Conservation (phyloP, 2,113 vertebrate species). For the Xenopus borealis region DNA sequence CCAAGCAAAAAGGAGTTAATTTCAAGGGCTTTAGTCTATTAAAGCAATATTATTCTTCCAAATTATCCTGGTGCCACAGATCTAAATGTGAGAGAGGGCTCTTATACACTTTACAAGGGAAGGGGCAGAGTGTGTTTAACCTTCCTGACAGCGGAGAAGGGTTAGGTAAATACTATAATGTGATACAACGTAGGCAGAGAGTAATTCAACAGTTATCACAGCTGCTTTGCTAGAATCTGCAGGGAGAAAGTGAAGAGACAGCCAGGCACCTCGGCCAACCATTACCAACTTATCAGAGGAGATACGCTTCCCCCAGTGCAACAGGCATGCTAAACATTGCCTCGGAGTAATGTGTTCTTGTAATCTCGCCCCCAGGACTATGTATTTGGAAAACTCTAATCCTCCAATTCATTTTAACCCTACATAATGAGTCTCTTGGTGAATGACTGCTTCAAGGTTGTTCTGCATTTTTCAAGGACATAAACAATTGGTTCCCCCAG, state of each 20-base stretch:
- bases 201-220: slow-evolving; percentile 42
- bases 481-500: neutral
- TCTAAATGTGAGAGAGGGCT: slow-evolving; percentile 16
- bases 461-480: neutral
- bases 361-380: neutral
- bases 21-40: neutral
- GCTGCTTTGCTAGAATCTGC: slow-evolving; percentile 35
- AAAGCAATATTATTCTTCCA: slow-evolving; percentile 28
- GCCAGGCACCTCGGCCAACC: slow-evolving; percentile 27
- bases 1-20: neutral
- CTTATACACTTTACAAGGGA: slow-evolving; percentile 19
- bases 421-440: neutral
- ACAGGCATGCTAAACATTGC: neutral
- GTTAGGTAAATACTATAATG: slow-evolving; percentile 43
- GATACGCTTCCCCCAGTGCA: slow-evolving; percentile 8
- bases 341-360: neutral
- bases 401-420: slow-evolving; percentile 2
- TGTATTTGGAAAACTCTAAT: slow-evolving; percentile 7
- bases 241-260: slow-evolving; percentile 32
- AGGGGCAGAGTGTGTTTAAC: slow-evolving; percentile 41
- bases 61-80: slow-evolving; percentile 6
- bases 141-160: slow-evolving; percentile 39
- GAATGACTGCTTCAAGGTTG: neutral
- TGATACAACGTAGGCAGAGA: slow-evolving; percentile 22
- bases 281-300: slow-evolving; percentile 23